Evolutionary conservation across 2,113 vertebrate species (phyloP).

Genomic region (Austrofundulus limnaeus): DNA sequence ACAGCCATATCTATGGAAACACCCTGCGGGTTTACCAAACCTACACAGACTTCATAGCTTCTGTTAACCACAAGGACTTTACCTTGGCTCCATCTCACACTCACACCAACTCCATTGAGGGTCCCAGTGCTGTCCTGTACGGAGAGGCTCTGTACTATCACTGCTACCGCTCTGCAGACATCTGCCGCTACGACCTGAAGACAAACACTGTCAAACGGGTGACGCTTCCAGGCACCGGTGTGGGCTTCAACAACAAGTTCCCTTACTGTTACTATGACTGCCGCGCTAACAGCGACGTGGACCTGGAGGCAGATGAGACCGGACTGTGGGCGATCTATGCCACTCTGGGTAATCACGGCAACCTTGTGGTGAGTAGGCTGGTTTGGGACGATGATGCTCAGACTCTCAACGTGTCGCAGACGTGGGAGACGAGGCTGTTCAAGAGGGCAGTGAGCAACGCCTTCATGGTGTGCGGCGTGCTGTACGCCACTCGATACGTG

Average conservation of each 20-base stretch:
- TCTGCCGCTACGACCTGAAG: slow-evolving; percentile 62
- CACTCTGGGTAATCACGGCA: slow-evolving; percentile 73
- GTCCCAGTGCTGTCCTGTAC: slow-evolving; percentile 79
- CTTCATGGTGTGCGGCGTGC: slow-evolving; percentile 89
- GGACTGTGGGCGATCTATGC: slow-evolving; percentile 79
- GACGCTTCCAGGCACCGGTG: slow-evolving; percentile 72
- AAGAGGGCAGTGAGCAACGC: slow-evolving; percentile 83
- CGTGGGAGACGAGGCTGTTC: slow-evolving; percentile 85
- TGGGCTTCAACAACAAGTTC: slow-evolving; percentile 83
- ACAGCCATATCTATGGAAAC: slow-evolving; percentile 61
- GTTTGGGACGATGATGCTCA: slow-evolving; percentile 23
- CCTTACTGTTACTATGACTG: slow-evolving; percentile 84
- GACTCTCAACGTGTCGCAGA: slow-evolving; percentile 66
- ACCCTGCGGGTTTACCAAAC: slow-evolving; percentile 75
- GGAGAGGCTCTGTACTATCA: slow-evolving; percentile 83
- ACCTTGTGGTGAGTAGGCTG: slow-evolving; percentile 69
- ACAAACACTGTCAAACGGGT: slow-evolving; percentile 35
- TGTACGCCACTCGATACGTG: slow-evolving; percentile 84
- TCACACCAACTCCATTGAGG: slow-evolving; percentile 70
- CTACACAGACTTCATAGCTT: slow-evolving; percentile 82
- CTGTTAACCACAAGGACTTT: slow-evolving; percentile 33
- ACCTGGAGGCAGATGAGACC: slow-evolving; percentile 76
- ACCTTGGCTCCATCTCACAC: slow-evolving; percentile 24
- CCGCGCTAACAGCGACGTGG: slow-evolving; percentile 75
- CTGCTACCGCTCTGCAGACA: slow-evolving; percentile 55